Evolutionary conservation across 37 sponge, comb jelly and placozoan species (phyloP), one percentile per base, ranked within the genome.

Genomic region (Axinella damicornis): DNA sequence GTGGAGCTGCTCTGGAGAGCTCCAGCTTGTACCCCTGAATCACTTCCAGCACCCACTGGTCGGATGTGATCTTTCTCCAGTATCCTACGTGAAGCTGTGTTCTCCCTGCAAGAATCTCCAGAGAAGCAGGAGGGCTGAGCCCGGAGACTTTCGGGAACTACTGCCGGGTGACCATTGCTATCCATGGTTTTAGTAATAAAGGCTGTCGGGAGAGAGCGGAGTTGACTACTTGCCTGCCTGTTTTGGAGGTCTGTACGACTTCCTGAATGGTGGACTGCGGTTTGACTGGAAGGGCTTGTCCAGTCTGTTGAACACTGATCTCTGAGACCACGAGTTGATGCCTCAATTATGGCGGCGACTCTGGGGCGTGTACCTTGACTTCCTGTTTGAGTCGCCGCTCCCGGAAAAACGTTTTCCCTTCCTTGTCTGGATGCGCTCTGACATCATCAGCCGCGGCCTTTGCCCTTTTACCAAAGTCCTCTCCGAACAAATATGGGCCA

Each of bases 11-110:
- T 22, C 13, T 5, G 62, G n/a, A 2, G 12, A 68, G 21, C 52
- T 38, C 52, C 16, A 71, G 16, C n/a, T 24, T 31, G 36, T 46
- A 46, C 46, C 46, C 46, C 46, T 46, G 46, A 46, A 46, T 1
- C 60, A 37, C 24, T 69, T 72, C 78, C 24, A 84, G 53, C 20
- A 84, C 85, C 76, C 78, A 85, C 0, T 4, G 77, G 71, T 85
- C 79, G 25, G 69, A 11, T 34, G 86, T 85, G 9, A 85, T 34
- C 36, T 78, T 67, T 39, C 25, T 25, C 86, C 86, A 85, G 22
- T 77, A 69, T 5, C 19, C 39, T 5, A 76, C 2, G 77, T 69
- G 76, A 5, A 34, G 69, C 12, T 53, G 30, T 60, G 53, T 57
- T 37, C 83, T 70, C 17, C 83, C 73, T 22, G 83, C 83, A 27